Percentiles rank a stretch among this genome's conserved stretches.
These are phyloP conservation scores for Heliangelus exortis DNA, from an alignment of 2,797 vertebrate genomes.

Conservation along the genomic window DNA sequence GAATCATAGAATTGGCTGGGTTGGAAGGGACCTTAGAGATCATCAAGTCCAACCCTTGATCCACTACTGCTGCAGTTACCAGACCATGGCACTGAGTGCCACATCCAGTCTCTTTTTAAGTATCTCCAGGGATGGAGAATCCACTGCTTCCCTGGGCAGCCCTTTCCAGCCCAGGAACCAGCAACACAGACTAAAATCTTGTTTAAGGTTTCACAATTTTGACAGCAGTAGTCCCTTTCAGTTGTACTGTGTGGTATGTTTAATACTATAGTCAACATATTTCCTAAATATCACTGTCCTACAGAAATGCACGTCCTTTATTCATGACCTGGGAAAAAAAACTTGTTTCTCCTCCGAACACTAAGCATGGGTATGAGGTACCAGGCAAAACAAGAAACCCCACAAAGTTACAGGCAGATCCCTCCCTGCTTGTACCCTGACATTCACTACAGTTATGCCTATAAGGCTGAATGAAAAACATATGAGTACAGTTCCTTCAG, in stretches of 20 bases:
- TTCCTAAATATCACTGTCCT: not conserved
- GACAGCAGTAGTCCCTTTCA: not conserved
- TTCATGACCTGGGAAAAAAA: not conserved
- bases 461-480: not conserved
- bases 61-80: too few species aligned
- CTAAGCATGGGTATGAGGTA: not conserved
- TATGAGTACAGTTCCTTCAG: not conserved
- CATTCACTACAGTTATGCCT: not conserved
- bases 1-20: too few species aligned
- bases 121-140: too few species aligned
- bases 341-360: fast-evolving
- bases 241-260: not conserved
- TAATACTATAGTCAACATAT: not conserved
- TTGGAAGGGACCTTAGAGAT: too few species aligned
- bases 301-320: not conserved
- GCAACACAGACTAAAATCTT: not conserved
- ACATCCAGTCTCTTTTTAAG: too few species aligned
- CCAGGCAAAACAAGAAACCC: not conserved
- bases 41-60: too few species aligned
- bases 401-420: not conserved
- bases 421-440: not conserved
- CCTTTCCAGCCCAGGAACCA: too few species aligned
- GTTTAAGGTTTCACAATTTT: not conserved
- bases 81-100: too few species aligned
- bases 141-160: too few species aligned